These are phyloP conservation scores for Caerostris darwini DNA, from an alignment of 1,140 invertebrate species.

Conservation along the genomic window DNA sequence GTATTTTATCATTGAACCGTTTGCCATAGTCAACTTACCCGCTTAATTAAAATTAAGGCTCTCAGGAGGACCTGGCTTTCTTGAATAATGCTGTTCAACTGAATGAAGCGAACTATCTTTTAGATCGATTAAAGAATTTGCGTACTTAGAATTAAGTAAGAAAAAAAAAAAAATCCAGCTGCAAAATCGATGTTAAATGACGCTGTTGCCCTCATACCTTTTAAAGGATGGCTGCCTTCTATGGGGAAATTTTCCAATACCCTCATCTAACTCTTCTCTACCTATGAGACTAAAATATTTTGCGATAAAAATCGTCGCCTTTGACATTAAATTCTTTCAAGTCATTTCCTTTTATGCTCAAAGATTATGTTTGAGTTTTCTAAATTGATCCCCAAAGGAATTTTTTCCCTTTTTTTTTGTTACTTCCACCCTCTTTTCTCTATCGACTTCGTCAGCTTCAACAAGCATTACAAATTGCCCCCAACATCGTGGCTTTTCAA, in stretches of 20 bases:
- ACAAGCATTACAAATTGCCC: conserved; percentile 37
- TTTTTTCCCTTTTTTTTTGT: neutral
- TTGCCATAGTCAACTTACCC: neutral
- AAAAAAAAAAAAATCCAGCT: neutral
- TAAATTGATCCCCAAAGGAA: conserved; percentile 47
- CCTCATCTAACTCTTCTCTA: neutral
- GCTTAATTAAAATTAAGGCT: neutral
- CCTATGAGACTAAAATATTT: conserved; percentile 49
- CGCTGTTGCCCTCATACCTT: neutral
- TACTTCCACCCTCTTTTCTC: neutral
- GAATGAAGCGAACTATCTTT: neutral
- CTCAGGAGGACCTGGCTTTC: neutral
- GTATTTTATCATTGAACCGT: neutral
- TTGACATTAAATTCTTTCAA: conserved; percentile 65
- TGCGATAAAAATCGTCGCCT: conserved; percentile 54
- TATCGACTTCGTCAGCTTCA: conserved; percentile 17
- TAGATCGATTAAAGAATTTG: conserved; percentile 3
- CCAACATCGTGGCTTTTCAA: neutral
- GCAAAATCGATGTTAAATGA: conserved; percentile 55
- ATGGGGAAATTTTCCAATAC: conserved; percentile 40
- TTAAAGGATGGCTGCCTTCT: conserved; percentile 25
- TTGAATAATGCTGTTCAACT: neutral
- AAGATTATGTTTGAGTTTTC: conserved; percentile 61
- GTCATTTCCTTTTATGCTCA: conserved; percentile 56
- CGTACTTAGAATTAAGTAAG: neutral